These are phyloP conservation scores for Zoanthus sociatus DNA, from an alignment of 92 coral and sea anemone genomes.

Conservation along the genomic window DNA sequence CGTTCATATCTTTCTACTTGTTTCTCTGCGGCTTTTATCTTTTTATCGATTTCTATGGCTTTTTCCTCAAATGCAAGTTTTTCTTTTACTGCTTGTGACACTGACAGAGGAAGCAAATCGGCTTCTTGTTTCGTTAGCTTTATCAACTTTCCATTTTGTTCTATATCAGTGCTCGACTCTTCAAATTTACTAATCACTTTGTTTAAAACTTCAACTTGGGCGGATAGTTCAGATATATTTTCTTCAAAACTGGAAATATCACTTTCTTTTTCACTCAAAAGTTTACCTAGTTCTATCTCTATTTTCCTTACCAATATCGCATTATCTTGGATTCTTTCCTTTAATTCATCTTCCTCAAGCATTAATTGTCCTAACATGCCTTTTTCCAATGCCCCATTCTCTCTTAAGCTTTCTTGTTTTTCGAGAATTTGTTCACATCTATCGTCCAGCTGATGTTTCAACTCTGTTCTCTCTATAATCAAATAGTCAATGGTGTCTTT, in stretches of 20 bases:
- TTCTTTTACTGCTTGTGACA: conserved; percentile 41
- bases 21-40: conserved; percentile 40
- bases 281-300: neutral
- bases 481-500: conserved; percentile 66
- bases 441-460: conserved; percentile 22
- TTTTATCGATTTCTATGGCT: conserved; percentile 27
- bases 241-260: neutral
- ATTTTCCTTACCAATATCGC: neutral
- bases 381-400: conserved; percentile 8
- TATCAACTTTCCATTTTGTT: neutral
- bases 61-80: conserved; percentile 27
- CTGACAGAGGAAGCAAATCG: conserved; percentile 41
- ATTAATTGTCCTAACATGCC: conserved; percentile 52
- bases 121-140: neutral
- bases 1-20: conserved; percentile 57
- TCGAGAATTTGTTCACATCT: conserved; percentile 8
- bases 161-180: neutral
- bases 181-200: neutral
- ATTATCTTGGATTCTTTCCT: conserved; percentile 59
- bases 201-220: conserved; percentile 7
- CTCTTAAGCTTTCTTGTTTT: conserved; percentile 1
- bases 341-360: conserved; percentile 67
- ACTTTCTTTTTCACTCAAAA: conserved; percentile 11
- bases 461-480: conserved; percentile 5
- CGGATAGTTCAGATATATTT: neutral